These are phyloP conservation scores for Oxycera nigricornis DNA, from an alignment of 2,888 invertebrate species.

Conservation along the genomic window DNA sequence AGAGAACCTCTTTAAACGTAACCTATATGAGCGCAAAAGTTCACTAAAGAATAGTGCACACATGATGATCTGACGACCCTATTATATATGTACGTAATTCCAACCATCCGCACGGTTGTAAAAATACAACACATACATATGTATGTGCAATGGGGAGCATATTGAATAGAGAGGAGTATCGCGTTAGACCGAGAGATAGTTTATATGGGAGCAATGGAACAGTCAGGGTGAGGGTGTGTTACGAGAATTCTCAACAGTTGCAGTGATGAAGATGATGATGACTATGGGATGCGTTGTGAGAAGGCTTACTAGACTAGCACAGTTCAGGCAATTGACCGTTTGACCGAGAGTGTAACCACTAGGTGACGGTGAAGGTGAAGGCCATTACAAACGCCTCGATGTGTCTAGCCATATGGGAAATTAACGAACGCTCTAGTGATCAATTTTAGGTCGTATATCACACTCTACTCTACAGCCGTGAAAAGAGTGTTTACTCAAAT, in stretches of 20 bases:
- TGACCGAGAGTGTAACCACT: conserved; percentile 61
- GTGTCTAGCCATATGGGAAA: no score
- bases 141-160: background rate
- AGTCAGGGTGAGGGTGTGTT: background rate
- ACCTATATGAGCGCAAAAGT: background rate
- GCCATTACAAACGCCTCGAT: conserved; percentile 53
- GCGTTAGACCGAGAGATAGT: background rate
- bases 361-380: conserved; percentile 64
- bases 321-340: conserved; percentile 60
- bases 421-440: no score
- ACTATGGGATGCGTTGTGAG: background rate
- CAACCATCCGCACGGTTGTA: background rate
- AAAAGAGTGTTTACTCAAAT: no score
- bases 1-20: background rate
- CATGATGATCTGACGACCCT: background rate
- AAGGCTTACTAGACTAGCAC: conserved; percentile 14
- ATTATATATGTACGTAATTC: background rate
- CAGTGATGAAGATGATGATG: background rate
- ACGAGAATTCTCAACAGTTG: background rate
- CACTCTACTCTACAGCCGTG: no score
- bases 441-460: no score
- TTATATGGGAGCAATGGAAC: background rate
- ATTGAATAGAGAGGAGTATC: background rate
- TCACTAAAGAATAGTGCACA: background rate
- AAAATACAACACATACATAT: background rate